Evolutionary conservation across 2,797 vertebrate genomes (phyloP).

Genomic region (Chaenodraco wilsoni): DNA sequence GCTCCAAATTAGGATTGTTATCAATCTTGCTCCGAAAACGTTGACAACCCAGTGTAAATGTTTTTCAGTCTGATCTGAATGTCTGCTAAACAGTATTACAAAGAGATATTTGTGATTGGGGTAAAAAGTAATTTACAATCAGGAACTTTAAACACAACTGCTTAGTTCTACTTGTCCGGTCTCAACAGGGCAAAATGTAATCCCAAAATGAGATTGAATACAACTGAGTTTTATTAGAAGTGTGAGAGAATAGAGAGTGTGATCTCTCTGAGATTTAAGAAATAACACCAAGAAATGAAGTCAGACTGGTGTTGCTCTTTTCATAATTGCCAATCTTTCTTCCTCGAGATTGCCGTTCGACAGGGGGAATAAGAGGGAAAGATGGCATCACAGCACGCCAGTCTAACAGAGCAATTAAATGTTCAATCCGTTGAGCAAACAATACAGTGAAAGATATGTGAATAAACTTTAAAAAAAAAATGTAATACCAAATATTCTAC

Average conservation of each 20-base stretch:
- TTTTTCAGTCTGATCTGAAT: constrained; percentile 11
- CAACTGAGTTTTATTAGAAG: background rate
- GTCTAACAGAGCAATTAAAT: background rate
- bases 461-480: background rate
- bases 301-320: background rate
- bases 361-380: background rate
- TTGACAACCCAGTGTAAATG: background rate
- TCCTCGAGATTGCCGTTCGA: background rate
- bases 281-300: background rate
- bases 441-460: background rate
- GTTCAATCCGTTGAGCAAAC: background rate
- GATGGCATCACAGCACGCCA: background rate
- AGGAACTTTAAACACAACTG: constrained; percentile 9
- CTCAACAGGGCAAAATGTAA: background rate
- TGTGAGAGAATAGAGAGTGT: background rate
- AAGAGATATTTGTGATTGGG: constrained; percentile 21
- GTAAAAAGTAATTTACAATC: background rate
- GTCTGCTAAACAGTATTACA: background rate
- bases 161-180: background rate
- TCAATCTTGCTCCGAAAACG: constrained; percentile 1
- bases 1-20: constrained; percentile 15
- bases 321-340: too few relatives aligned
- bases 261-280: background rate
- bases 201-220: constrained; percentile 6
- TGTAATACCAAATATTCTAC: background rate